Conservation (phyloP, 2,113 vertebrate genomes). For the Typhlomys cinereus region DNA sequence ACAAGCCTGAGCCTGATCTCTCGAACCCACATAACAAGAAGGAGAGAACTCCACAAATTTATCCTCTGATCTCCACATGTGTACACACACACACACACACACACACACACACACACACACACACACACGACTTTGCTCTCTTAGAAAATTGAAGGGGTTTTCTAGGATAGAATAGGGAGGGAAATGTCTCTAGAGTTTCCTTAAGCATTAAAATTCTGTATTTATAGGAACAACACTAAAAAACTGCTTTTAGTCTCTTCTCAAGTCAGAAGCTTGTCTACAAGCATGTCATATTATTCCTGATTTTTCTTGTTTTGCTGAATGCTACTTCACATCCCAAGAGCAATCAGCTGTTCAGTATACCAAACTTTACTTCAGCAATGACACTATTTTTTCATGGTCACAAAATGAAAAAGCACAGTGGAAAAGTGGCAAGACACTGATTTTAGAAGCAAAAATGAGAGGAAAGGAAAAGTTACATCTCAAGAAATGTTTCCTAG, state of each 20-base stretch:
- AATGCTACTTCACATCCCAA: not conserved
- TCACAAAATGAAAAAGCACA: conserved; percentile 13
- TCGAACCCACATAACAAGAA: too few species aligned
- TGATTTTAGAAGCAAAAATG: conserved; percentile 26
- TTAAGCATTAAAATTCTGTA: not conserved
- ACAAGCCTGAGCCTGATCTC: too few species aligned
- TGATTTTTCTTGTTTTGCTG: not conserved
- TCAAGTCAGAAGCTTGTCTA: conserved; percentile 2
- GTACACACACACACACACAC: too few species aligned
- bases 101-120: too few species aligned
- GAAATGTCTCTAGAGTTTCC: not conserved
- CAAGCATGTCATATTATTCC: not conserved
- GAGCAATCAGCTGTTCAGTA: not conserved
- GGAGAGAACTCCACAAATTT: too few species aligned
- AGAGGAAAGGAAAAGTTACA: conserved; percentile 22
- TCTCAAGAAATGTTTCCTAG: not conserved
- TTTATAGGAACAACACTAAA: not conserved
- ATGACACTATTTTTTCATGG: not conserved
- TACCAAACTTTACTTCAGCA: not conserved
- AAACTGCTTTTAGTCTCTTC: not conserved
- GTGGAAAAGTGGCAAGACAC: not conserved
- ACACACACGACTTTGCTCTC: too few species aligned
- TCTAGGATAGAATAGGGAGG: not conserved
- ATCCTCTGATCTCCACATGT: too few species aligned
- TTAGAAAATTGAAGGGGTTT: not conserved